Evolutionary conservation across 2,888 invertebrate species (phyloP).

Genomic region (Cephalotes varians): DNA sequence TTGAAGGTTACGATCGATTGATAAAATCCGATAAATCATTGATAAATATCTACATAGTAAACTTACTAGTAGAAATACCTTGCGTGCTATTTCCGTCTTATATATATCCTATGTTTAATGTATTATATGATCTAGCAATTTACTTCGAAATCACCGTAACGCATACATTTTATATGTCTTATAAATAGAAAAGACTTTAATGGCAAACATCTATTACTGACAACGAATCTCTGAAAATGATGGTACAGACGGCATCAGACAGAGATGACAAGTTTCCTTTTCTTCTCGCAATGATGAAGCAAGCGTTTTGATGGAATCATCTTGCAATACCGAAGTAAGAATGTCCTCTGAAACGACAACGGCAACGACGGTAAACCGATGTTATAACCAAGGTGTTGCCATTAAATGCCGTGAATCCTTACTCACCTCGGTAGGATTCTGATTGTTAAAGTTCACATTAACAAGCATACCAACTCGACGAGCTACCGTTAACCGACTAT

Average conservation of each 20-base stretch:
- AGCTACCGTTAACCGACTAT: slow-evolving; percentile 79
- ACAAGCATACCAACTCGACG: slow-evolving; percentile 67
- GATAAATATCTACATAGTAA: slow-evolving; percentile 14
- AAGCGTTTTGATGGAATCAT: neutral
- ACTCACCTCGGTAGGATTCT: slow-evolving; percentile 64
- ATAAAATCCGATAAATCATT: slow-evolving; percentile 60
- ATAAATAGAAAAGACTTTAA: neutral
- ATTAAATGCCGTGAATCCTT: slow-evolving; percentile 60
- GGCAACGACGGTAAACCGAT: neutral
- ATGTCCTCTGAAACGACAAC: slow-evolving; percentile 1
- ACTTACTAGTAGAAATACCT: neutral
- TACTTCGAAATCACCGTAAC: neutral
- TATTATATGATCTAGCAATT: slow-evolving; percentile 1
- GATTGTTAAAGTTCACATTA: slow-evolving; percentile 70
- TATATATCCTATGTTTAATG: neutral
- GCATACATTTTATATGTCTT: neutral
- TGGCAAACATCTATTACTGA: neutral
- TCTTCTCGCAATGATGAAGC: slow-evolving; percentile 28
- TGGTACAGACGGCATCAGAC: neutral
- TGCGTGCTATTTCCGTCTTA: neutral
- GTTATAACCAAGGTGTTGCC: slow-evolving; percentile 10
- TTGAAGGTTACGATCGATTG: slow-evolving; percentile 65
- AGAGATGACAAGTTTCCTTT: slow-evolving; percentile 17
- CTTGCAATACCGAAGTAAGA: slow-evolving; percentile 6
- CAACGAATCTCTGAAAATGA: neutral